Conservation (phyloP, 2,113 vertebrate genomes). For the Channa argus region DNA sequence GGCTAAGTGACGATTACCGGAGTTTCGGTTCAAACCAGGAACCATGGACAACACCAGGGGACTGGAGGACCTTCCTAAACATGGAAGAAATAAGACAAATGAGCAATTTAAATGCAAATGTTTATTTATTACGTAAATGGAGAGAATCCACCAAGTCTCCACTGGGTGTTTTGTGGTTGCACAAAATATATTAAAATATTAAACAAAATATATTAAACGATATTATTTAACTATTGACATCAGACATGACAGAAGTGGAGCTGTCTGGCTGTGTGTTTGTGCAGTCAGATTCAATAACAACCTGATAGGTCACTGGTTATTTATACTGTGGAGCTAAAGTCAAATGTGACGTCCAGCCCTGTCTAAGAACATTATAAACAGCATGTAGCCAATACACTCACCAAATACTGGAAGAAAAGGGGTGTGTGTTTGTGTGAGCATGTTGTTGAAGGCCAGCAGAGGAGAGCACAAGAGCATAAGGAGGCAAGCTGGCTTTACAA, state of each 20-base stretch:
- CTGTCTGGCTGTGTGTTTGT: slow-evolving; percentile 9
- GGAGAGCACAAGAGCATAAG: slow-evolving; percentile 13
- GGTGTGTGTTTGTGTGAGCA: not conserved
- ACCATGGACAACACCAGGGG: slow-evolving; percentile 45
- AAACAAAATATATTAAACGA: too few species aligned
- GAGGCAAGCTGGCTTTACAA: slow-evolving; percentile 25
- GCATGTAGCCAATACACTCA: slow-evolving; percentile 31
- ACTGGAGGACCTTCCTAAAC: slow-evolving; percentile 59
- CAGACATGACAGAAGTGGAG: not conserved
- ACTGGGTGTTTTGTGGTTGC: too few species aligned
- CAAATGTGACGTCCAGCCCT: slow-evolving; percentile 57
- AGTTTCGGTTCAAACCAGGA: slow-evolving; percentile 56
- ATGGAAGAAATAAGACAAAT: slow-evolving; percentile 4
- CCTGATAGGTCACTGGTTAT: slow-evolving; percentile 57
- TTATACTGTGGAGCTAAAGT: slow-evolving; percentile 58
- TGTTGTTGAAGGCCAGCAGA: slow-evolving; percentile 3
- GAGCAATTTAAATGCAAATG: too few species aligned
- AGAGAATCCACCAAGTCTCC: too few species aligned
- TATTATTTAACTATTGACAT: not conserved
- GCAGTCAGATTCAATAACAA: slow-evolving; percentile 50
- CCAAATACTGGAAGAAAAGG: slow-evolving; percentile 8
- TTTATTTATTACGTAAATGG: too few species aligned
- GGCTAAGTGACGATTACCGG: slow-evolving; percentile 87
- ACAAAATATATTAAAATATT: too few species aligned
- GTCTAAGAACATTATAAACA: slow-evolving; percentile 63